Evolutionary conservation across 2,113 vertebrate genomes (phyloP), one percentile per base, ranked within the genome.

Genomic region (Anolis sagrei): DNA sequence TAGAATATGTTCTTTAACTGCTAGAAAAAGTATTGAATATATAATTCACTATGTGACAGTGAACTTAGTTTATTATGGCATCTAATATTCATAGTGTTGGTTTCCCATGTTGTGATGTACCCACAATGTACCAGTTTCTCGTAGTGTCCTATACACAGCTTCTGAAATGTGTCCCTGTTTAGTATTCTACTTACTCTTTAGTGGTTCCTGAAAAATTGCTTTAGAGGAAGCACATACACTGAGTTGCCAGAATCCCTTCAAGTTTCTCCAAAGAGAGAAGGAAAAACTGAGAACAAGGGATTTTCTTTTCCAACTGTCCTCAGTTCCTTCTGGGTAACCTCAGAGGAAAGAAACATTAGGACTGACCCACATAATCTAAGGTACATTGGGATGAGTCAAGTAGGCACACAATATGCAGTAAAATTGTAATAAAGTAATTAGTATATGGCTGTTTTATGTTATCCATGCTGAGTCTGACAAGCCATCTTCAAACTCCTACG

Each of bases 401-500:
- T 23, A 25, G 36, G 68, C 68, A 10, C 81, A 34, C 79, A 75
- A 0, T 72, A 58, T 70, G 44, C 39, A 76, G 82, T 88, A 73
- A 51, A 88, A 66, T 69, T 6, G 58, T 79, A 84, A 36, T 87
- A 82, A 90, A 90, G 32, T 64, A 86, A 61, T 84, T 48, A 76
- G 34, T 76, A 36, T 21, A 1, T 87, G 34, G 72, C 70, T 86
- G 25, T 4, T 93, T 89, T 89, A 54, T 82, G 78, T 36, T 85
- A 78, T 89, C 93, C 88, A 75, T 79, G 86, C 70, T 1, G 32
- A 85, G 73, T 62, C 87, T 80, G 72, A 87, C 76, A 82, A 51
- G 87, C 48, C 9, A 39, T 58, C 70, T 82, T 62, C n/a, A 29
- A 61, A 88, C 75, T 16, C 2, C 64, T 83, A 14, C 58, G 51